Evolutionary conservation across 1,140 invertebrate genomes (phyloP).

Genomic region (Hylyphantes graminicola): DNA sequence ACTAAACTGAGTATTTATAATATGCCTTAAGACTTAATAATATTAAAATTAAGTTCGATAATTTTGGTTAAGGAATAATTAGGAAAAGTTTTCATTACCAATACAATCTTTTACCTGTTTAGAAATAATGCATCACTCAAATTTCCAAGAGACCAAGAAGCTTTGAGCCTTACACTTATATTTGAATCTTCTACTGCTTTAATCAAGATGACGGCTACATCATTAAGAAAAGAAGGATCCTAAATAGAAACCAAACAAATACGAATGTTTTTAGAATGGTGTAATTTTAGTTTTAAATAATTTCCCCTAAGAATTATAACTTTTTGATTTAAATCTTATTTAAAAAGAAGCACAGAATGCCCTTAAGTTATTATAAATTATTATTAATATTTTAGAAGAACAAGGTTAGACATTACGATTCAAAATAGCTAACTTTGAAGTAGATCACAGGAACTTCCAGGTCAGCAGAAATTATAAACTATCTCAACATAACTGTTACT

Average conservation of each 20-base stretch:
- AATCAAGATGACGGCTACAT: slow-evolving; percentile 77
- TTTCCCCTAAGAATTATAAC: neutral
- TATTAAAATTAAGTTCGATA: too few species aligned
- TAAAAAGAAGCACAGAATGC: neutral
- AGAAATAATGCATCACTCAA: slow-evolving; percentile 81
- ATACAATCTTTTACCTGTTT: slow-evolving; percentile 69
- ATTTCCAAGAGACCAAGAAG: slow-evolving; percentile 86
- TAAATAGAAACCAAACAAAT: slow-evolving; percentile 50
- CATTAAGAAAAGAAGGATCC: slow-evolving; percentile 75
- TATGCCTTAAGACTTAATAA: neutral
- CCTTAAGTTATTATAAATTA: too few species aligned
- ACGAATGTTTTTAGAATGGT: neutral
- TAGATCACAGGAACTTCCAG: too few species aligned
- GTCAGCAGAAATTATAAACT: too few species aligned
- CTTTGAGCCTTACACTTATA: slow-evolving; percentile 79
- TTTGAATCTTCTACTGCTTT: slow-evolving; percentile 74
- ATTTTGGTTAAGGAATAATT: too few species aligned
- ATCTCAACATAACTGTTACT: too few species aligned
- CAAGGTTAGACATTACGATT: too few species aligned
- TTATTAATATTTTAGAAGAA: too few species aligned
- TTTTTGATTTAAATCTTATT: neutral
- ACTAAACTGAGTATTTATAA: too few species aligned
- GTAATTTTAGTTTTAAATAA: neutral
- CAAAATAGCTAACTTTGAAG: too few species aligned
- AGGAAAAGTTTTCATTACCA: too few species aligned